These are phyloP conservation scores for Strigamia maritima DNA, from an alignment of 2,888 invertebrate species.

Conservation along the genomic window DNA sequence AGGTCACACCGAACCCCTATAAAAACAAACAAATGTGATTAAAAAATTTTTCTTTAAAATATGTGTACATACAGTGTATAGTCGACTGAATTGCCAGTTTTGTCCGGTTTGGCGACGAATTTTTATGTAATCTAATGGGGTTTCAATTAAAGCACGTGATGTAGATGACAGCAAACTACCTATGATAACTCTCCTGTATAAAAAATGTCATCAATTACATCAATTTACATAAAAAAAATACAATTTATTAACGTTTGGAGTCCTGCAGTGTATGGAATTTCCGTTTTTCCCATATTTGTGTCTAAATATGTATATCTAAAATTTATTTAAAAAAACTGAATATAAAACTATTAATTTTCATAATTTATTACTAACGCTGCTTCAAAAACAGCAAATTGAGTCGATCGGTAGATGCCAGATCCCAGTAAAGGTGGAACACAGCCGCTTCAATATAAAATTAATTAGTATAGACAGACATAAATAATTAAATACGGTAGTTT, in stretches of 20 bases:
- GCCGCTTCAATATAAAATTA: conserved; percentile 46
- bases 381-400: conserved; percentile 53
- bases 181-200: conserved; percentile 48
- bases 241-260: conserved; percentile 45
- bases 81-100: conserved; percentile 36
- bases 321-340: neutral
- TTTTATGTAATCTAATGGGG: conserved; percentile 51
- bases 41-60: neutral
- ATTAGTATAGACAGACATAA: neutral
- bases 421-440: conserved; percentile 51
- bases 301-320: conserved; percentile 38
- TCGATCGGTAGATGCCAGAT: conserved; percentile 47
- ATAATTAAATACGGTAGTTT: neutral
- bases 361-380: conserved; percentile 47
- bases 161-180: conserved; percentile 49
- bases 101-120: conserved; percentile 40
- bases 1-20: conserved; percentile 51
- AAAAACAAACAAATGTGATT: conserved; percentile 26
- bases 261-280: conserved; percentile 38
- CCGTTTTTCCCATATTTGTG: neutral
- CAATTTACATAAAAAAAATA: neutral
- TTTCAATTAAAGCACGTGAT: conserved; percentile 50
- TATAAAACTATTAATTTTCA: no score
- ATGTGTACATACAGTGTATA: conserved; percentile 47
- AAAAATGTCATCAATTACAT: conserved; percentile 21